Conservation (phyloP, 53 echinoderm and acorn worm genomes). For the Zoroaster sp. region DNA sequence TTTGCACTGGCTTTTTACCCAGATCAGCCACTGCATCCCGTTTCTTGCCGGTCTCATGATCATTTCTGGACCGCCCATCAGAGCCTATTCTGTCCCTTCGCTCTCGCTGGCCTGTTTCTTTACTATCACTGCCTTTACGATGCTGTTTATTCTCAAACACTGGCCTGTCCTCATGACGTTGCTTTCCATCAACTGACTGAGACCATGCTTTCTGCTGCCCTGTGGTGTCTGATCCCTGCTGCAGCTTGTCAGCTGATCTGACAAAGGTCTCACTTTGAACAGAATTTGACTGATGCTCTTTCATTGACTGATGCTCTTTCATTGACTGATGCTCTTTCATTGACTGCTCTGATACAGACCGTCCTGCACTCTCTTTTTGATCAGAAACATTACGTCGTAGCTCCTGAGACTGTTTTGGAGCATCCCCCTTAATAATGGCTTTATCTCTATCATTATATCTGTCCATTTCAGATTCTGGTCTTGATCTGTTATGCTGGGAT, state of each 20-base stretch:
- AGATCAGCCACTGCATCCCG: conserved; percentile 42
- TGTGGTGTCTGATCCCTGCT: background rate
- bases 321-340: background rate
- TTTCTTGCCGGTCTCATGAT: conserved; percentile 12
- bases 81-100: conserved; percentile 11
- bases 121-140: conserved; percentile 37
- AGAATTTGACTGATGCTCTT: conserved; percentile 7
- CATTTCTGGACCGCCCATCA: conserved; percentile 23
- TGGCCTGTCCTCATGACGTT: conserved; percentile 8
- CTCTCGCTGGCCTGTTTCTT: conserved; percentile 21
- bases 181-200: conserved; percentile 1
- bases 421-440: conserved; percentile 23
- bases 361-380: background rate
- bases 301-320: background rate
- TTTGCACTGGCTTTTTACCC: conserved; percentile 44
- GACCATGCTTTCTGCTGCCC: conserved; percentile 19
- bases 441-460: conserved; percentile 50
- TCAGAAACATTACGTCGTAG: conserved; percentile 4
- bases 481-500: conserved; percentile 20
- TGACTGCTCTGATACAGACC: background rate
- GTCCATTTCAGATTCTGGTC: conserved; percentile 56
- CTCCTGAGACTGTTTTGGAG: conserved; percentile 11
- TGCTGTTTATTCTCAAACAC: conserved; percentile 1
- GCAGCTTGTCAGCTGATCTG: background rate
- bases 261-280: background rate